Evolutionary conservation across 2,113 vertebrate genomes (phyloP).

Genomic region (Zosterops pallidus): DNA sequence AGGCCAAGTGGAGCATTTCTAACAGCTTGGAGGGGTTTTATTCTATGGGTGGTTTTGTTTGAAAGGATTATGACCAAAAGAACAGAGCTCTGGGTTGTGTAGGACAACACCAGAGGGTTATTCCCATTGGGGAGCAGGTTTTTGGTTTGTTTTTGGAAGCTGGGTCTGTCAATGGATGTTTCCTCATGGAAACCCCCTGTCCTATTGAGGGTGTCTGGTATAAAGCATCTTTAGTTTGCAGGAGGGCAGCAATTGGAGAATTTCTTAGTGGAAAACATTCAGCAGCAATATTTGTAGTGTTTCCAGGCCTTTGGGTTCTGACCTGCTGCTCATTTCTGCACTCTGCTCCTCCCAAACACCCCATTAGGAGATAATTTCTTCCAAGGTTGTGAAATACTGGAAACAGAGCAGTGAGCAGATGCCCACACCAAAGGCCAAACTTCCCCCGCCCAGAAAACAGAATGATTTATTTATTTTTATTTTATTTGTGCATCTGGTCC

Average conservation of each 20-base stretch:
- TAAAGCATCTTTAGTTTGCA: background rate
- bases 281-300: background rate
- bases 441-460: background rate
- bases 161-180: background rate
- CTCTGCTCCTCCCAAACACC: background rate
- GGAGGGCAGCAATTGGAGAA: background rate
- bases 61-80: background rate
- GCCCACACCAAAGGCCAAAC: background rate
- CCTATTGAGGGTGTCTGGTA: background rate
- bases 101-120: background rate
- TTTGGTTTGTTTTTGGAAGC: background rate
- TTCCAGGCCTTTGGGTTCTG: background rate
- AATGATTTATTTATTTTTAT: background rate
- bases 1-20: background rate
- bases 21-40: background rate
- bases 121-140: background rate
- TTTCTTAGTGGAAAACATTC: background rate
- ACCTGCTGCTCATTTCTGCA: background rate
- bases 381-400: background rate
- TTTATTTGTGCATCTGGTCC: background rate
- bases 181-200: background rate
- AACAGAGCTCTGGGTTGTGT: background rate
- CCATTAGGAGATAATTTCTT: background rate
- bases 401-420: background rate
- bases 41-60: background rate